Base-by-base conservation (phyloP, 2,888 invertebrate genomes). In the Parnassius apollo region DNA sequence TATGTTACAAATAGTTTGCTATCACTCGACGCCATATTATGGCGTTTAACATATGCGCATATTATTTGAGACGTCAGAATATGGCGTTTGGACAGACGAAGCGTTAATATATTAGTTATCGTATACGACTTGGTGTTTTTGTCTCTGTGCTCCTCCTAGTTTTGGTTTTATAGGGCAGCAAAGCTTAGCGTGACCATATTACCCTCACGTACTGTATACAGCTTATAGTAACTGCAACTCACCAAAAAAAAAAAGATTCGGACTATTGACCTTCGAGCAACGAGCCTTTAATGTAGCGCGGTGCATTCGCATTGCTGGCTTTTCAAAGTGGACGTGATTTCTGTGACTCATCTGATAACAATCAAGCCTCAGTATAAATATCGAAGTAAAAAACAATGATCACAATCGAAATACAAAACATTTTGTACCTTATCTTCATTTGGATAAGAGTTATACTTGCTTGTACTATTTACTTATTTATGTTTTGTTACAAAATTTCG, bases 211-310 rank as follows among this genome's bases (percentile, higher is more conserved):
- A 18, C 18, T 18, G 18, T 18, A 18, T 18, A 18, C 18, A 45
- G 45, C 3, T 3, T 11, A 11, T 49, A 52, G 52, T 42, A 42
- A 53, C 12, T 53, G 13, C 44, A 45, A 59, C 75, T 73, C 81
- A 83, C 86, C 88, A 35, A 89, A 88, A 88, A 88, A 84, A 88
- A 88, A 84, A 84, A 81, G 88, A 85, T 73, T 55, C 79, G 81
- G 83, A 81, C 76, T 78, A 76, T 82, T 83, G 83, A 83, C 83
- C 83, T 83, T 85, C 75, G 72, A 71, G 48, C 49, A 22, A 42
- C 52, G 46, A 62, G 73, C 75, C 77, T 64, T 67, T 76, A 76
- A 74, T 72, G 71, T 71, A 65, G 65, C 64, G 57, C 66, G 66
- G 57, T 70, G 75, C 80, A 79, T 74, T 78, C 75, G 77, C 75